Percentiles rank a stretch among this genome's conserved stretches.
phyloP scores from a whole-genome alignment of 2,113 vertebrate genomes.

The Crotalus tigris region DNA sequence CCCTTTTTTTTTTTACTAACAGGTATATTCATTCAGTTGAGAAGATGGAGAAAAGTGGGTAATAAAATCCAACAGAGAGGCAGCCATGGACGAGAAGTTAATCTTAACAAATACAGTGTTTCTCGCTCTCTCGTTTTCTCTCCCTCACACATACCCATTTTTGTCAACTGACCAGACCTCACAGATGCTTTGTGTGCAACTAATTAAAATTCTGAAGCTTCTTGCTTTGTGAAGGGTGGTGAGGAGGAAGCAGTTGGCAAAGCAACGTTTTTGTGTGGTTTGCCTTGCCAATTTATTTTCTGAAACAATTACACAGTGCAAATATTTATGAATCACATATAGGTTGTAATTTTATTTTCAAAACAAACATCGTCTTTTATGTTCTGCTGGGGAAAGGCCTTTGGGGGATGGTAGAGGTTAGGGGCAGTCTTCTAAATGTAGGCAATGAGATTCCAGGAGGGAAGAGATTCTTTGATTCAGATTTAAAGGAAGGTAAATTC shows the following conservation, averaged over 20 bases:
- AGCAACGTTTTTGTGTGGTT: conserved; percentile 24
- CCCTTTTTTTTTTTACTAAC: background rate
- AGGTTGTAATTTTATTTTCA: conserved; percentile 61
- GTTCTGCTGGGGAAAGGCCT: background rate
- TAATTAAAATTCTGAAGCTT: conserved; percentile 57
- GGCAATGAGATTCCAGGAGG: conserved; percentile 12
- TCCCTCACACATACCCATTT: background rate
- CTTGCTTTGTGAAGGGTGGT: conserved; percentile 2
- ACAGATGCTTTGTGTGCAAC: conserved; percentile 34
- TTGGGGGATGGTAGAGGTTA: background rate
- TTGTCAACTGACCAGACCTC: conserved; percentile 40
- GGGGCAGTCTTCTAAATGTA: conserved; percentile 1
- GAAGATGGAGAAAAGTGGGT: conserved; percentile 23
- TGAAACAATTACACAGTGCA: conserved; percentile 67
- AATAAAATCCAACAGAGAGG: conserved; percentile 1
- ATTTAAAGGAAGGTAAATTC: conserved; percentile 31
- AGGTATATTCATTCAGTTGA: conserved; percentile 15
- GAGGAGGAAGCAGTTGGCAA: background rate
- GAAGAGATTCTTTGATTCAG: conserved; percentile 22
- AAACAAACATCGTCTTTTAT: conserved; percentile 52
- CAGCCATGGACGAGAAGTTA: conserved; percentile 38
- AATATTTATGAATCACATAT: conserved; percentile 64
- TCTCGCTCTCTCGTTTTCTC: background rate
- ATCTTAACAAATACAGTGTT: conserved; percentile 8
- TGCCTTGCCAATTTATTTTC: conserved; percentile 56